These are phyloP conservation scores for Zaprionus bogoriensis DNA, from an alignment of 2,888 invertebrate genomes.

Conservation along the genomic window DNA sequence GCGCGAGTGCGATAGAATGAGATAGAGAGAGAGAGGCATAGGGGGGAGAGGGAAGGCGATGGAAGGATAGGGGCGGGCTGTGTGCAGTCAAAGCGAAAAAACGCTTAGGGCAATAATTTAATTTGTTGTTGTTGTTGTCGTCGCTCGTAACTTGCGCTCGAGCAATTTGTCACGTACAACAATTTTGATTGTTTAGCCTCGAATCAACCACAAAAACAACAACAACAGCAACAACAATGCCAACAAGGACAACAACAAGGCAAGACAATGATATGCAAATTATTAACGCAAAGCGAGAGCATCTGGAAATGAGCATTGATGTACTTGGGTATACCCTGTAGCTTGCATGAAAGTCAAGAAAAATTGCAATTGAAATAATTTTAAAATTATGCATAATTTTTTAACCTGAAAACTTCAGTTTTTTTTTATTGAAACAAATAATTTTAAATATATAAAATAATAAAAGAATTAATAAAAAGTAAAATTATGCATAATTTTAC, in stretches of 20 bases:
- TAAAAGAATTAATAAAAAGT: too few relatives aligned
- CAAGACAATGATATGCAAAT: slow-evolving; percentile 23
- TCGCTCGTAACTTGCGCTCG: slow-evolving; percentile 75
- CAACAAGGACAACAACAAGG: slow-evolving; percentile 9
- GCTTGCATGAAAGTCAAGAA: too few relatives aligned
- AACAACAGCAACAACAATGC: slow-evolving; percentile 5
- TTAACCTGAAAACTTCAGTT: too few relatives aligned
- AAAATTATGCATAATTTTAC: too few relatives aligned
- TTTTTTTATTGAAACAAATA: too few relatives aligned
- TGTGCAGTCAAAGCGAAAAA: slow-evolving; percentile 39
- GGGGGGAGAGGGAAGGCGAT: neutral
- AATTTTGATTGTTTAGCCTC: slow-evolving; percentile 73
- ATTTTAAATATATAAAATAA: too few relatives aligned
- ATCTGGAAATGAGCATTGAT: neutral
- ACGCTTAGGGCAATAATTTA: slow-evolving; percentile 67
- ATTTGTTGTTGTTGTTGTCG: slow-evolving; percentile 45
- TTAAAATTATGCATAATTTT: too few relatives aligned
- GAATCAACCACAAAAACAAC: slow-evolving; percentile 38
- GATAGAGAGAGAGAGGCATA: neutral
- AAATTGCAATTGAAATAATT: too few relatives aligned
- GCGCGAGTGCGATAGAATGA: slow-evolving; percentile 2
- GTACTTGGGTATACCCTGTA: neutral
- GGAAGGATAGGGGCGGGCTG: neutral
- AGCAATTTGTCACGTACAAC: slow-evolving; percentile 83
- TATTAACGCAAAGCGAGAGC: neutral